These are phyloP conservation scores for Parochlus steinenii DNA, from an alignment of 2,888 invertebrate species.

Conservation along the genomic window DNA sequence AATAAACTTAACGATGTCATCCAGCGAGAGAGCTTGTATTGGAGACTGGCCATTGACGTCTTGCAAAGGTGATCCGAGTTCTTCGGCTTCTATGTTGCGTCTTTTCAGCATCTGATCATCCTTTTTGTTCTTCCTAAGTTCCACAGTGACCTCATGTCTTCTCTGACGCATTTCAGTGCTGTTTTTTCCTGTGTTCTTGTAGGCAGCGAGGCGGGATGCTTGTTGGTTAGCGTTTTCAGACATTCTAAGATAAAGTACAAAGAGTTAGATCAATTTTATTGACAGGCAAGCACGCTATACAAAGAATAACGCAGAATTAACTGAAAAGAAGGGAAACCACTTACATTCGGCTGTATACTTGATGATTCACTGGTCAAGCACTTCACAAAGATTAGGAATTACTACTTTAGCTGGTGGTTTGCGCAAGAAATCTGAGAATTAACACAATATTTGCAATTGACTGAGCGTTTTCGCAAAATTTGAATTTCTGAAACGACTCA, in stretches of 20 bases:
- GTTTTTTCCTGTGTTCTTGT: conserved; percentile 64
- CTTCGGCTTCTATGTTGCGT: conserved; percentile 54
- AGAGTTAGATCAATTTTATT: background rate
- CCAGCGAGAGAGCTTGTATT: conserved; percentile 37
- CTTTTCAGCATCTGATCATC: conserved; percentile 88
- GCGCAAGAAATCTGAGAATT: too few relatives aligned
- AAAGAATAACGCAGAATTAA: too few relatives aligned
- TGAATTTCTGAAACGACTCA: too few relatives aligned
- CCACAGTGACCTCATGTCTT: conserved; percentile 75
- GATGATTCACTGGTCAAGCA: too few relatives aligned
- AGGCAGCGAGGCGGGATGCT: conserved; percentile 44
- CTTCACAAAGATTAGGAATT: too few relatives aligned
- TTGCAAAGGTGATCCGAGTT: conserved; percentile 33
- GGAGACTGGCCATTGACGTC: conserved; percentile 30
- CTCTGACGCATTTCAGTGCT: conserved; percentile 79
- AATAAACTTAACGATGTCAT: conserved; percentile 59
- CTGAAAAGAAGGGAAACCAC: too few relatives aligned
- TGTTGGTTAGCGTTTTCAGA: conserved; percentile 36
- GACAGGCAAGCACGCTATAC: too few relatives aligned
- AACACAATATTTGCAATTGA: too few relatives aligned
- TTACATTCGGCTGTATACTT: too few relatives aligned
- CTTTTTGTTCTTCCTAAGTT: conserved; percentile 81
- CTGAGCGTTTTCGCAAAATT: too few relatives aligned
- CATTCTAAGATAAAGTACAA: conserved; percentile 30
- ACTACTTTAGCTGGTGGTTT: too few relatives aligned